Evolutionary conservation across 2,797 vertebrate genomes (phyloP).

Genomic region (Fundulus diaphanus): DNA sequence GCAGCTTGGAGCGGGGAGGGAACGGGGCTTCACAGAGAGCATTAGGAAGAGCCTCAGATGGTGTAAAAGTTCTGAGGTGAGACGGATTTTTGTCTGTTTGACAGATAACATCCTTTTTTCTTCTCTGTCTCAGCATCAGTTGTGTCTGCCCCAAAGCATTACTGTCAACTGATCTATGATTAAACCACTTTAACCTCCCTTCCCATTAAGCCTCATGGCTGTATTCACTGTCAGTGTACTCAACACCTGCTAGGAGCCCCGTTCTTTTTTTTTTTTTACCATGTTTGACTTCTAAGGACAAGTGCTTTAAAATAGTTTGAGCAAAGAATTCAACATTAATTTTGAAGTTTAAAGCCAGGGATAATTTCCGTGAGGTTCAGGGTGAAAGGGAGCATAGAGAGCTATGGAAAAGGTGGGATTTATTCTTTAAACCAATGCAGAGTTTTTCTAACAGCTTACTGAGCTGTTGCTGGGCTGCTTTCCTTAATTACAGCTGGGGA

Average conservation of each 20-base stretch:
- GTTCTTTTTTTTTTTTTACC: slow-evolving; percentile 2
- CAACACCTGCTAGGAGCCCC: slow-evolving; percentile 10
- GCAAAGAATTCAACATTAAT: neutral
- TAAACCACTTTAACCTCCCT: slow-evolving; percentile 50
- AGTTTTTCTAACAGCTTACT: neutral
- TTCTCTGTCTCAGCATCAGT: slow-evolving; percentile 69
- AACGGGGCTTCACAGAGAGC: slow-evolving; percentile 20
- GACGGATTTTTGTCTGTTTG: slow-evolving; percentile 70
- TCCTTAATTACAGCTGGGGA: slow-evolving; percentile 10
- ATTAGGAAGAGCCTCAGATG: slow-evolving; percentile 29
- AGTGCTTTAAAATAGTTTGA: neutral
- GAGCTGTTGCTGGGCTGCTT: slow-evolving; percentile 7
- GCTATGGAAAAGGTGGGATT: neutral
- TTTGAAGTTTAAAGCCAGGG: neutral
- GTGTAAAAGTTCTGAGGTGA: slow-evolving; percentile 67
- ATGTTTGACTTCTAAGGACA: slow-evolving; percentile 9
- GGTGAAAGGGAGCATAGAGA: neutral
- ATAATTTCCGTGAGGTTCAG: neutral
- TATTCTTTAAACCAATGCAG: neutral
- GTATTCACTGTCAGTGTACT: slow-evolving; percentile 43
- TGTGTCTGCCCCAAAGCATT: slow-evolving; percentile 71
- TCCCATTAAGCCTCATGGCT: slow-evolving; percentile 46
- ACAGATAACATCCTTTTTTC: slow-evolving; percentile 77
- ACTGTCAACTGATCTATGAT: slow-evolving; percentile 74
- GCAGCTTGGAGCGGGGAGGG: slow-evolving; percentile 6